Conservation (phyloP, 2,888 invertebrate species). For the Nasonovia ribisnigri region DNA sequence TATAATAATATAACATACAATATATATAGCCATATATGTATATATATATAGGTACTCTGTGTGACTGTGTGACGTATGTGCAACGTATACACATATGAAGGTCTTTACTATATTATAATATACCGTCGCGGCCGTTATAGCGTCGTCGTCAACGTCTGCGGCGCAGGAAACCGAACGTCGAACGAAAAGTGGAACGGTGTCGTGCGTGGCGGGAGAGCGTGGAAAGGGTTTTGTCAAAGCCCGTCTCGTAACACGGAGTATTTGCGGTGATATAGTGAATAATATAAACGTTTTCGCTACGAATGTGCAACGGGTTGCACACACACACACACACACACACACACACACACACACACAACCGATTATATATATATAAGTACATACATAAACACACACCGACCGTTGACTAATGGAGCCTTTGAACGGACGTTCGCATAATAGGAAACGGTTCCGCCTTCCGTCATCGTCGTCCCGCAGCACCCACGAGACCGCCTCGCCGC, state of each 20-base stretch:
- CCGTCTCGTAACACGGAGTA: conserved; percentile 8
- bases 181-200: neutral
- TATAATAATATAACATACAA: neutral
- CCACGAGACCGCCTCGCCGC: neutral
- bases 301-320: neutral
- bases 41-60: neutral
- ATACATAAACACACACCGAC: neutral
- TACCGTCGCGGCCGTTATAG: neutral
- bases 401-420: conserved; percentile 61
- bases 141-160: neutral
- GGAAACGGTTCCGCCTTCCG: neutral
- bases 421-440: conserved; percentile 44
- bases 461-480: neutral
- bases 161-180: neutral
- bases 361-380: neutral
- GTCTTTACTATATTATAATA: neutral
- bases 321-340: neutral
- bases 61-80: neutral
- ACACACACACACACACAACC: neutral
- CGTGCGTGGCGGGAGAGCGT: neutral
- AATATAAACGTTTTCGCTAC: conserved; percentile 52
- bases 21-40: neutral
- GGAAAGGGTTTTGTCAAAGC: conserved; percentile 21
- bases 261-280: neutral
- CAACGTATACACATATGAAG: neutral